Evolutionary conservation across 2,888 invertebrate species (phyloP).

Genomic region (Scotopteryx bipunctaria): DNA sequence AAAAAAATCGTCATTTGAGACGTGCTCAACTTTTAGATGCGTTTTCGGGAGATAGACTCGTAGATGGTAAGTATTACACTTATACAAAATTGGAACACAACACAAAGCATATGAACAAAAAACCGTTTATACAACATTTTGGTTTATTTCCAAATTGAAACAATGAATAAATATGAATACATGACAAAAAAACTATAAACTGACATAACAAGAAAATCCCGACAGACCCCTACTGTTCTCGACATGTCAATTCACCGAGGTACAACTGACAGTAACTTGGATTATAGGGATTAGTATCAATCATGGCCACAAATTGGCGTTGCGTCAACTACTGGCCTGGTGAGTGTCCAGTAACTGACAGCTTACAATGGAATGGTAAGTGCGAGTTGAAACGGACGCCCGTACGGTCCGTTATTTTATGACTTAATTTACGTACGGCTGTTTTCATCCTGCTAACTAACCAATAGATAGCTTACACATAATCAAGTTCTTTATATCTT

Average conservation of each 20-base stretch:
- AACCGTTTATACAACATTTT: too few species aligned
- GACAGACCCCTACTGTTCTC: slow-evolving; percentile 27
- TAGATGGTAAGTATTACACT: too few species aligned
- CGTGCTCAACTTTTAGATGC: too few species aligned
- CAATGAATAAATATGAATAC: not conserved
- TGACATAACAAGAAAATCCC: slow-evolving; percentile 7
- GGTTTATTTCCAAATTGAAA: too few species aligned
- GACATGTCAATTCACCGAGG: slow-evolving; percentile 48
- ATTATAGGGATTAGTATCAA: slow-evolving; percentile 78
- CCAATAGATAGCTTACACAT: too few species aligned
- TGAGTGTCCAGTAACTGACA: slow-evolving; percentile 3
- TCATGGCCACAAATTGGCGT: slow-evolving; percentile 72
- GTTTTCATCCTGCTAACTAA: not conserved
- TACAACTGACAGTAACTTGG: slow-evolving; percentile 56
- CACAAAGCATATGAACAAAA: too few species aligned
- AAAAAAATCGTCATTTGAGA: too few species aligned
- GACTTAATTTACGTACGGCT: not conserved
- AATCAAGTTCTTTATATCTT: too few species aligned
- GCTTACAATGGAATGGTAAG: slow-evolving; percentile 1
- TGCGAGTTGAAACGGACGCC: not conserved
- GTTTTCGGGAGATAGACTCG: too few species aligned
- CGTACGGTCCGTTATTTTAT: slow-evolving; percentile 1
- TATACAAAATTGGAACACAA: too few species aligned
- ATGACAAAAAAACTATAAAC: not conserved
- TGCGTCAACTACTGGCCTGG: slow-evolving; percentile 60